Conservation (phyloP, 2,113 vertebrate species). For the Carassius carassius region DNA sequence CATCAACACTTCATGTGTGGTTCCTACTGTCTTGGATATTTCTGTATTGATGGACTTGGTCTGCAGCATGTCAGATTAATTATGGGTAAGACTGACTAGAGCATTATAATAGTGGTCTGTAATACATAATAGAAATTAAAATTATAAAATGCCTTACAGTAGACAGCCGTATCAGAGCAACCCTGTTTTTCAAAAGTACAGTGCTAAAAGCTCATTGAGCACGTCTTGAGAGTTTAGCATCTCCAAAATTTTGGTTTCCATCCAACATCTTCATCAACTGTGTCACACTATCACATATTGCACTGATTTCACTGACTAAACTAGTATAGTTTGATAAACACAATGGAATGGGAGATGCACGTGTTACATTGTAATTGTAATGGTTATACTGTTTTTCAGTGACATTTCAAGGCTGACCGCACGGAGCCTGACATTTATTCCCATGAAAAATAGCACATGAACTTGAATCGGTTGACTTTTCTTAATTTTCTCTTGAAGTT, state of each 20-base stretch:
- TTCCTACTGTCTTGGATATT: not conserved
- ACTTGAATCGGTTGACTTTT: too few relatives aligned
- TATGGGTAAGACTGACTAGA: not conserved
- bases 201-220: not conserved
- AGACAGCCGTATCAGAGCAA: not conserved
- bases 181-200: not conserved
- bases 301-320: too few relatives aligned
- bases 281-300: not conserved
- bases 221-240: not conserved
- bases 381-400: too few relatives aligned
- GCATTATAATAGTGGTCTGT: constrained; percentile 14
- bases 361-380: not conserved
- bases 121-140: not conserved
- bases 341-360: not conserved
- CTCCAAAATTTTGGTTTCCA: not conserved
- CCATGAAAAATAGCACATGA: too few relatives aligned
- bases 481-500: too few relatives aligned
- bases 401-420: too few relatives aligned
- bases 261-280: not conserved
- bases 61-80: not conserved
- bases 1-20: not conserved
- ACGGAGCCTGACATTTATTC: too few relatives aligned
- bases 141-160: constrained; percentile 2
- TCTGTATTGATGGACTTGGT: not conserved
- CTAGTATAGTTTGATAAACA: not conserved